A percentile compares a stretch with the other conserved stretches of the same genome.
These are phyloP conservation scores for Phragmatobia fuliginosa DNA, from an alignment of 2,888 invertebrate species.

Conservation along the genomic window DNA sequence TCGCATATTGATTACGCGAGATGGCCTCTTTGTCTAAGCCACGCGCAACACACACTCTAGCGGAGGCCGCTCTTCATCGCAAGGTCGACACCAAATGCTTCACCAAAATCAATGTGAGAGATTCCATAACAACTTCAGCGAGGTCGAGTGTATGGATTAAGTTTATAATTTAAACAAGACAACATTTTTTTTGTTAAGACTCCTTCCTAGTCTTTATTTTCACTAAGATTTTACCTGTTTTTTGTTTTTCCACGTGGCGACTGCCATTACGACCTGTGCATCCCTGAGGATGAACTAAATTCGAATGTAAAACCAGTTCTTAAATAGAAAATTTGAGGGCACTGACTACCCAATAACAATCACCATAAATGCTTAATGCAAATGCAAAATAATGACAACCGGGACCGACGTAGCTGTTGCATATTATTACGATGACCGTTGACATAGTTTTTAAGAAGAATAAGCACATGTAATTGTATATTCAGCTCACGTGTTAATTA, in stretches of 20 bases:
- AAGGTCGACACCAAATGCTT: constrained; percentile 62
- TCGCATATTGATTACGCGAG: constrained; percentile 66
- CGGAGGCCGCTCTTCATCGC: constrained; percentile 62
- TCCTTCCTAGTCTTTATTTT: too few species aligned
- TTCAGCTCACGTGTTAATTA: not conserved
- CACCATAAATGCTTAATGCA: too few species aligned
- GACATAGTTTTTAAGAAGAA: not conserved
- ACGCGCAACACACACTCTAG: constrained; percentile 65
- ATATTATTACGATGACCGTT: too few species aligned
- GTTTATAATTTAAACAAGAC: constrained; percentile 4
- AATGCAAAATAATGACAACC: too few species aligned
- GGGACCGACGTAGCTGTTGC: too few species aligned
- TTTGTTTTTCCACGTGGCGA: too few species aligned
- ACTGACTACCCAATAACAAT: too few species aligned
- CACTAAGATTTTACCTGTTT: too few species aligned
- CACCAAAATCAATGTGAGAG: constrained; percentile 53
- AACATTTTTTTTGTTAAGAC: not conserved
- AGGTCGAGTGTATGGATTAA: constrained; percentile 21
- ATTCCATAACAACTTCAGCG: constrained; percentile 40
- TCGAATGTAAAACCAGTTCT: too few species aligned
- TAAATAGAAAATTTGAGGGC: too few species aligned
- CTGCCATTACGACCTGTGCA: too few species aligned
- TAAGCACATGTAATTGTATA: not conserved
- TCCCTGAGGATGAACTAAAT: too few species aligned
- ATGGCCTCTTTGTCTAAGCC: constrained; percentile 62